Evolutionary conservation across 1,140 invertebrate species (phyloP).

Genomic region (Macrotrachela quadricornifera): DNA sequence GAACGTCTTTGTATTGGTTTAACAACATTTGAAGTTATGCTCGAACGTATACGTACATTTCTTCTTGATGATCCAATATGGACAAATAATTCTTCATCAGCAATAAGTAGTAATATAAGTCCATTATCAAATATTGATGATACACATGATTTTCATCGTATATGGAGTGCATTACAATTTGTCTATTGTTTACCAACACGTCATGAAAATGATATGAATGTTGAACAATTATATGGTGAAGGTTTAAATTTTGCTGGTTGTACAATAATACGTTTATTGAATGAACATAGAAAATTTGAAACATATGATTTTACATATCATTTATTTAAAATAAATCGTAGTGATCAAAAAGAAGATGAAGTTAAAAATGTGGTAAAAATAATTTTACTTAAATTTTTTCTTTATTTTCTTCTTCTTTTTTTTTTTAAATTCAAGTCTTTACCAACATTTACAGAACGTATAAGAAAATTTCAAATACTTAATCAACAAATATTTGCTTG

Average conservation of each 20-base stretch:
- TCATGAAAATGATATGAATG: conserved; percentile 32
- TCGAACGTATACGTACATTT: conserved; percentile 60
- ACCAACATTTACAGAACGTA: conserved; percentile 87
- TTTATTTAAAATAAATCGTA: conserved; percentile 76
- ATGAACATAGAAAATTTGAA: conserved; percentile 86
- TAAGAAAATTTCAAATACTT: conserved; percentile 83
- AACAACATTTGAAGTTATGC: conserved; percentile 84
- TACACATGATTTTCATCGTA: conserved; percentile 82
- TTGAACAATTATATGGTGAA: conserved; percentile 85
- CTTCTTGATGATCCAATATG: conserved; percentile 60
- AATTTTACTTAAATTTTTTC: not conserved
- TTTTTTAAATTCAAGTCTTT: conserved; percentile 46
- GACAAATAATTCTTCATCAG: conserved; percentile 43
- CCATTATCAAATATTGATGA: conserved; percentile 47
- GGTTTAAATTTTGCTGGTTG: conserved; percentile 96
- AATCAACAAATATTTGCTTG: conserved; percentile 97
- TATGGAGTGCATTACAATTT: conserved; percentile 96
- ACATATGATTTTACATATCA: conserved; percentile 97
- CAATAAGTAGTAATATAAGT: not conserved
- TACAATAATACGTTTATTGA: conserved; percentile 84
- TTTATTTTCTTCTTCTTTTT: not conserved
- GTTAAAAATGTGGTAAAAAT: conserved; percentile 81
- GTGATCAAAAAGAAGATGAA: conserved; percentile 82
- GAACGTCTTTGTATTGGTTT: conserved; percentile 93
- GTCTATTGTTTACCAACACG: conserved; percentile 77